A percentile compares a stretch with the other conserved stretches of the same genome.
phyloP scores from a whole-genome alignment of 2,888 invertebrate species.

The Cinara cedri region DNA sequence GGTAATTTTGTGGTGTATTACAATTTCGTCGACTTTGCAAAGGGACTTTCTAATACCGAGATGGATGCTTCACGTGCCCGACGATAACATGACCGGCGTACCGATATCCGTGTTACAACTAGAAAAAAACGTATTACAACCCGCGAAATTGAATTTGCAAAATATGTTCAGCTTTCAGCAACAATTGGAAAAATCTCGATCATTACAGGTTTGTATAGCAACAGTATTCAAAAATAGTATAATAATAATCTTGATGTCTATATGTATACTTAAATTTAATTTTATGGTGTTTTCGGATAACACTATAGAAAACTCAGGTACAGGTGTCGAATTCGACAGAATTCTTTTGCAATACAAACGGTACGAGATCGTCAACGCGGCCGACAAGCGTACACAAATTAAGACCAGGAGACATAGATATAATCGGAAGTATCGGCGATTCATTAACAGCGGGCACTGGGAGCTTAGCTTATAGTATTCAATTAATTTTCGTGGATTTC shows the following conservation, averaged over 20 bases:
- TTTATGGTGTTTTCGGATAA: not conserved
- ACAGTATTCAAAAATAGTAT: not conserved
- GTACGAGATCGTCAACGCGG: constrained; percentile 62
- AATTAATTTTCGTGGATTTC: constrained; percentile 65
- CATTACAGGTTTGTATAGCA: not conserved
- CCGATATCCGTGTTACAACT: not conserved
- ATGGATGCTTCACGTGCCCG: not conserved
- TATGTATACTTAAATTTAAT: not conserved
- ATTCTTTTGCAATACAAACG: constrained; percentile 63
- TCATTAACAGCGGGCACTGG: constrained; percentile 69
- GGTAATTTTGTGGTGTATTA: not conserved
- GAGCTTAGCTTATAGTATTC: constrained; percentile 64
- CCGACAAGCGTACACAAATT: constrained; percentile 68
- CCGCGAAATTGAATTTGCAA: not conserved
- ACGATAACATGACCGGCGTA: constrained; percentile 2
- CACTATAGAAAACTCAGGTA: constrained; percentile 61
- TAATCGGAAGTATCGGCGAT: constrained; percentile 70
- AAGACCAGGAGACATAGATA: constrained; percentile 70
- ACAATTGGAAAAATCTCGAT: not conserved
- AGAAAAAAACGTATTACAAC: not conserved
- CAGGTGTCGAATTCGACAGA: constrained; percentile 60
- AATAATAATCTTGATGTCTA: not conserved
- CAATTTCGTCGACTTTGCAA: not conserved
- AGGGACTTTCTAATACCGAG: not conserved
- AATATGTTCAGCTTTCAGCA: not conserved